Base-by-base conservation (phyloP, 2,888 invertebrate species). In the Byasa hedistus region DNA sequence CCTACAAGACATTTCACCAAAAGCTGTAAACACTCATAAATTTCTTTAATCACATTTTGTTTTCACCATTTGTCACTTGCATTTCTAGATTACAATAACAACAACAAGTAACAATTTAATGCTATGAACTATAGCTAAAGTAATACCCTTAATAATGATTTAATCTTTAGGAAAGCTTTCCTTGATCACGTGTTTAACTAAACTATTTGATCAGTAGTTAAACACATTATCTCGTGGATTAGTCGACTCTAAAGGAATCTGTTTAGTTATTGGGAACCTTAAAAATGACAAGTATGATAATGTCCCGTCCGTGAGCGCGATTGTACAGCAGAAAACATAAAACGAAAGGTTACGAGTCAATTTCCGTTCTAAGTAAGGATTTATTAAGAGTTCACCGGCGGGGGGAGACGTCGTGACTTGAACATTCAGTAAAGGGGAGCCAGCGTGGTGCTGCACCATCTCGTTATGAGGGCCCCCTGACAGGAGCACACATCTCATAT, bases 341-440 rank as follows among this genome's bases (percentile, higher is more conserved):
- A 57, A 52, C 61, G 61, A 32, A 32, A 57, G 61, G 58, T 62
- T 66, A 66, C 58, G 66, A 61, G 57, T 66, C 61, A 66, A 66
- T 66, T 57, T 44, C 61, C 44, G 57, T 36, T 48, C 24, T 36
- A 52, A 27, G 57, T n/a, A 23, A 23, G 58, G 61, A 58, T 57
- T 66, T 66, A 66, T 66, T 52, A 44, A 23, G 61, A 57, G 57
- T 36, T 64, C 32, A 51, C 7, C 54, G 23, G 57, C 21, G 36
- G 24, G 39, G 61, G 57, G 51, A 60, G 51, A 66, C 61, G 39
- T 66, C 65, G 61, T 66, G 65, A 66, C 65, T 66, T 61, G 66
- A 39, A 57, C 57, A 36, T 52, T 54, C 61, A 44, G 61, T 62
- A 57, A 57, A 57, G 54, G 52, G 44, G 32, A 3, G 57, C 7